These are phyloP conservation scores for Drosophila repleta DNA, from an alignment of 1,140 invertebrate genomes.

Conservation along the genomic window DNA sequence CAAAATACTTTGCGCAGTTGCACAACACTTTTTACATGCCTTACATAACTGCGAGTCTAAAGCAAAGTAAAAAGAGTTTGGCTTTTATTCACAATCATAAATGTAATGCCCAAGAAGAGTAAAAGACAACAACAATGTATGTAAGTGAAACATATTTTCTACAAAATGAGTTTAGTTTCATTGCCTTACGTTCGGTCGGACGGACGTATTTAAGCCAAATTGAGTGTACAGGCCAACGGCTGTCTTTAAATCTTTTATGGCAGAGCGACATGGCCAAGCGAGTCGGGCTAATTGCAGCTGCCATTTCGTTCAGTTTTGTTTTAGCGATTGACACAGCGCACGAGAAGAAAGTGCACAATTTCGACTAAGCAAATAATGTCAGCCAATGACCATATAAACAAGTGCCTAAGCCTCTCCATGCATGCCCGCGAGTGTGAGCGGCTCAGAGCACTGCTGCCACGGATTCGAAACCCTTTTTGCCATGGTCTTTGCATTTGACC, in stretches of 20 bases:
- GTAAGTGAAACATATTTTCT: constrained; percentile 52
- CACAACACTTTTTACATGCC: constrained; percentile 58
- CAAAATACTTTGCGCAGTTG: constrained; percentile 58
- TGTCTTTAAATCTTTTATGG: constrained; percentile 67
- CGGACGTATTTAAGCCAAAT: constrained; percentile 56
- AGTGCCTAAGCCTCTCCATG: constrained; percentile 11
- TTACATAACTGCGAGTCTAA: constrained; percentile 54
- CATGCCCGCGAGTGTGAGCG: neutral
- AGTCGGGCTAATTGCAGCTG: constrained; percentile 60
- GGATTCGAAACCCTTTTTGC: constrained; percentile 52
- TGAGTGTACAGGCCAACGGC: constrained; percentile 52
- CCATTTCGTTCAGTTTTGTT: constrained; percentile 55
- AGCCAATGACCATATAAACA: constrained; percentile 29
- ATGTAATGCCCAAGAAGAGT: constrained; percentile 32
- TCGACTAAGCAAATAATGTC: constrained; percentile 65
- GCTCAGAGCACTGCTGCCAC: neutral
- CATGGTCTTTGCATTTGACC: constrained; percentile 41
- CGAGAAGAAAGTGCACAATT: constrained; percentile 75
- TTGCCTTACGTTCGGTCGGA: constrained; percentile 2
- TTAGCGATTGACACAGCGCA: constrained; percentile 46
- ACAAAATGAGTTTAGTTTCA: constrained; percentile 30
- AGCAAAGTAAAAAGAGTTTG: constrained; percentile 17
- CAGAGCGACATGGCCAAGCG: constrained; percentile 14
- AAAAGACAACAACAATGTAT: constrained; percentile 27
- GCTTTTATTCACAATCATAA: constrained; percentile 53